Evolutionary conservation across 2,888 invertebrate species (phyloP), one percentile per base, ranked within the genome.

Genomic region (Mesoligia furuncula): DNA sequence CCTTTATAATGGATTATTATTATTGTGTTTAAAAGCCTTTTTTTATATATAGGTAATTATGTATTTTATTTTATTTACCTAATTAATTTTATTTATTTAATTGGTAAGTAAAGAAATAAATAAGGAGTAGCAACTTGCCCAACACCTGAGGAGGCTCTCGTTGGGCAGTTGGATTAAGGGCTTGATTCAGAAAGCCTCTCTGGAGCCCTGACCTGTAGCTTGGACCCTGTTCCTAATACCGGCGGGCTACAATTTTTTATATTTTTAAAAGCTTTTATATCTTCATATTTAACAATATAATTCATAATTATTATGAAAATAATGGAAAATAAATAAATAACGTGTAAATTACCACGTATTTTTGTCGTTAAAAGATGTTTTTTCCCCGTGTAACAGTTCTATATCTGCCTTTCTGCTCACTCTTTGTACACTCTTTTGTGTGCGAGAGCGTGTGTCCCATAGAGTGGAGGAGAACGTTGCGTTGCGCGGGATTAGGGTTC

Each of bases 401-500:
- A 8, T 45, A 5, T n/a, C 8, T 42, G 13, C 11, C 15, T 68
- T 59, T 42, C 20, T 68, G 6, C 2, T 45, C 1, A 4, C 15
- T 51, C 4, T 27, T 27, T 54, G 1, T 27, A 27, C 48, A 36
- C 2, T 64, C 11, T n/a, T 36, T 59, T 65, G 6, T 67, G 8
- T 48, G 27, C 15, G 2, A 45, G 5, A 8, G 67, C 11, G 4
- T 45, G 45, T 8, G 6, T 6, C 27, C 27, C 4, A n/a, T 11
- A 71, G 31, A 27, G 57, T 17, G 15, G 17, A 2, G 54, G n/a
- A 4, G 5, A 27, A 5, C n/a, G 0, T 59, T 72, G 39, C 15
- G 17, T 27, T 80, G 72, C 48, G 39, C 45, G 0, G 27, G 42
- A 69, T 62, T 51, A 27, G 51, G 61, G 61, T 73, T 36, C 6